Evolutionary conservation across 2,888 invertebrate genomes (phyloP).

Genomic region (Unio delphinus): DNA sequence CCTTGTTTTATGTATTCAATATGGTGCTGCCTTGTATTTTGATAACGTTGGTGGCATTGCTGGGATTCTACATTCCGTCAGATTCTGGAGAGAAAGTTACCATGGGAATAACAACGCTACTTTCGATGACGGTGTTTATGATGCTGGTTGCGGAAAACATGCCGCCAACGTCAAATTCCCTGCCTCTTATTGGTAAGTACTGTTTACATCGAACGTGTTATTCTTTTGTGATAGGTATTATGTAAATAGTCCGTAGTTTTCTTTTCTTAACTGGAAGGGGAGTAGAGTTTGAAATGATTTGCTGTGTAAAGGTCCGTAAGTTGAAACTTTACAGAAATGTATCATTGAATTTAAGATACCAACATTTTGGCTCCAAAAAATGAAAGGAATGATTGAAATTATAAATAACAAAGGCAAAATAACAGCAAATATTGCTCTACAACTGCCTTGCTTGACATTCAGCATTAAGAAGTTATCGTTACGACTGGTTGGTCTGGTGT

Average conservation of each 20-base stretch:
- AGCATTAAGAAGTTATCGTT: too few species aligned
- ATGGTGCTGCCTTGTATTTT: slow-evolving; percentile 75
- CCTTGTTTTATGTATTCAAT: slow-evolving; percentile 75
- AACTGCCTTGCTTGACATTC: too few species aligned
- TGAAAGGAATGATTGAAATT: too few species aligned
- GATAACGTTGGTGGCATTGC: slow-evolving; percentile 75
- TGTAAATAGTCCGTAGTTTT: background rate
- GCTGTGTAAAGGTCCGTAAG: too few species aligned
- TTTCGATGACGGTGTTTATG: slow-evolving; percentile 76
- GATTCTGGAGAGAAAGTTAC: slow-evolving; percentile 75
- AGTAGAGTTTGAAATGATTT: too few species aligned
- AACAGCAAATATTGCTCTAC: too few species aligned
- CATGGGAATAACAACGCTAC: slow-evolving; percentile 75
- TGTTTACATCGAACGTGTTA: background rate
- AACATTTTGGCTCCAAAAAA: too few species aligned
- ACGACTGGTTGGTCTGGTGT: too few species aligned
- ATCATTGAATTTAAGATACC: too few species aligned
- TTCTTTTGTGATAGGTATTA: background rate
- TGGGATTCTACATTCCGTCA: slow-evolving; percentile 76
- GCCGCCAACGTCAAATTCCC: slow-evolving; percentile 76
- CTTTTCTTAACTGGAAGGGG: too few species aligned
- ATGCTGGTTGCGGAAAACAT: slow-evolving; percentile 76
- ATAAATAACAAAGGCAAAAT: too few species aligned
- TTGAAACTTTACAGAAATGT: too few species aligned
- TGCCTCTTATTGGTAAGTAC: slow-evolving; percentile 74